Base-by-base conservation (phyloP, 2,797 vertebrate genomes). In the Chromobotia macracanthus region DNA sequence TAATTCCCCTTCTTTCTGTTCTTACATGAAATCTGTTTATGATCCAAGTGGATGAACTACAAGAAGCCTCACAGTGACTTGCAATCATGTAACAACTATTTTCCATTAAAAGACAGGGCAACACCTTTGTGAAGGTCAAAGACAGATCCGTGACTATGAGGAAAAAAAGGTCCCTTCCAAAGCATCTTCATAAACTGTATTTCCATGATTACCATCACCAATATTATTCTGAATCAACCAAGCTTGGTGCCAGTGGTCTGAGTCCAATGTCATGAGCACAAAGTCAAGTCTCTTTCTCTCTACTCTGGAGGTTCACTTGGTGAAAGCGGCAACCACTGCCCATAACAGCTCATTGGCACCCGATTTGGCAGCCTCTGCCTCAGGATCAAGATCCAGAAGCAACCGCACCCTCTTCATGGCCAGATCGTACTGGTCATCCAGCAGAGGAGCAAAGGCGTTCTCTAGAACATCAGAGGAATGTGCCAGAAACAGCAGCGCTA, bases 391-490 rank as follows among this genome's bases (percentile, higher is more conserved):
- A 92, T 99, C 97, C 21, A 98, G 91, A 60, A 99, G 95, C 79
- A 95, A 92, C 81, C 96, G 95, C 80, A 98, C 96, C 86, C 96
- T 94, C 92, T 97, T 98, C 91, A 97, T 98, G 87, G 95, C 97
- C 82, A 98, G 88, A 90, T 99, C 96, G 70, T 99, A 99, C 90
- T 98, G 96, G 87, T 99, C 96, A 1, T 99, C 97, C 88, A 97
- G 90, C 16, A 99, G 96, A 0, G 97, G 97, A n/a, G 97, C 95
- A 25, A 99, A 99, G 83, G 97, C 96, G 28, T 99, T 99, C 93
- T 99, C 97, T 44, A 99, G 94, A 28, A 99, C 97, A 67, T 99
- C 97, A 0, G 97, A 99, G 3, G 96, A 97, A 73, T 99, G 97
- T 44, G 97, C 97, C 83, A 99, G 91, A 41, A 98, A 97, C 85